Evolutionary conservation across 2,888 invertebrate species (phyloP), one percentile per base, ranked within the genome.

Genomic region (Sminthurides aquaticus): DNA sequence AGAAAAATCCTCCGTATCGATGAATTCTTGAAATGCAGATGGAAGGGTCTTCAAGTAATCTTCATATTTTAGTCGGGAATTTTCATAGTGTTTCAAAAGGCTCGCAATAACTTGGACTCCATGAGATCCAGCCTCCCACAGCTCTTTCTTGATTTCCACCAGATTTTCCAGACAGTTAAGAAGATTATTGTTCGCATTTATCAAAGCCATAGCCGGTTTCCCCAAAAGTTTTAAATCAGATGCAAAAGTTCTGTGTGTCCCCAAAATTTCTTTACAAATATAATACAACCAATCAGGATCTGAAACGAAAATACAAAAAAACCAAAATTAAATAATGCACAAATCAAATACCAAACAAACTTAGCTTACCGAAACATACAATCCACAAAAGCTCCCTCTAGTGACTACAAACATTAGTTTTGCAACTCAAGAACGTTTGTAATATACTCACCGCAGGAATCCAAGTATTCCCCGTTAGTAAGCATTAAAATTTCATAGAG

Each of bases 281-380:
- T 69, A 72, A 66, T 69, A 69, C 49, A 72, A 69, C 71, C 71
- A 73, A 61, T 73, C 73, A 43, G 71, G 69, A 65, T 72, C 72
- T 72, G 65, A 66, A 66, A 29, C 25, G n/a, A 63, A 65, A 59
- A 15, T 26, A 49, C 60, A 43, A 60, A 64, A 43, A 63, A 66
- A 63, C 55, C 34, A 57, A 64, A 65, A 66, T 28, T 22, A 49
- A 62, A 55, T 3, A 18, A 60, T 24, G 57, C 52, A 66, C 48
- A 57, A 61, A 59, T 3, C 18, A 57, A 54, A 57, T 29, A 54
- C 48, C 48, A 54, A 49, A 58, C 20, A 61, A 61, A 43, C 18
- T 18, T 18, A 8, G 18, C n/a, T n/a, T n/a, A n/a, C n/a, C 11
- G 18, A 43, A 43, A 8, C 43, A 43, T 43, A 43, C 11, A 18